Evolutionary conservation across 2,888 invertebrate genomes (phyloP), one percentile per base, ranked within the genome.

Genomic region (Drosophila sordidula): DNA sequence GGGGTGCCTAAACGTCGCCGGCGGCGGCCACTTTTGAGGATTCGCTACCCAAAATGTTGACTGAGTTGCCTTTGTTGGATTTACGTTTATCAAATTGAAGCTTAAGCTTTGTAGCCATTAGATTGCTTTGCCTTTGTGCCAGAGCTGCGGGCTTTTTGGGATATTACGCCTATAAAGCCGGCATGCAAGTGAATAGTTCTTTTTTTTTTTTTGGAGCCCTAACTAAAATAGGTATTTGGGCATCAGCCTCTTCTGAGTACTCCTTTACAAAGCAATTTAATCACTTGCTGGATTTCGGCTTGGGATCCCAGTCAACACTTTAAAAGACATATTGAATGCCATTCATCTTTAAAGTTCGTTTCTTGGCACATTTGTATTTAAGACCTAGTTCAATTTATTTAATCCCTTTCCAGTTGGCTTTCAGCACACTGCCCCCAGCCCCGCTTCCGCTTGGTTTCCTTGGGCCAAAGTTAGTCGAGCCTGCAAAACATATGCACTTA

Each of bases 1-100:
- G 34, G 12, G 26, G 4, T 14, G 22, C 14, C 45, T 55, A 56
- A 47, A 39, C 14, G 38, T 65, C 55, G 77, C 70, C 42, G 44
- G 18, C 46, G 57, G 58, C 69, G 52, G 25, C 63, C 57, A 59
- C 63, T 70, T 80, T 82, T 52, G 51, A 72, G 77, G 68, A 54
- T 70, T 80, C 72, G 32, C 45, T 56, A 32, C 47, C 65, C 32
- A 58, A 73, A 65, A 32, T 61, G 41, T 61, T 61, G 69, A 59
- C 51, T 47, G 63, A 54, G 64, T 54, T 67, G 62, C 57, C 73
- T 71, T 68, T 75, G 67, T 45, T 56, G 64, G 65, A 72, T 75
- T 84, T 83, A 55, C 70, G 75, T 82, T 84, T 67, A 68, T 78
- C 76, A 84, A 84, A 81, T 82, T 80, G 80, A 70, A 71, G 85